Evolutionary conservation across 1,140 invertebrate species (phyloP), one percentile per base, ranked within the genome.

Genomic region (Eubasilissa regina): DNA sequence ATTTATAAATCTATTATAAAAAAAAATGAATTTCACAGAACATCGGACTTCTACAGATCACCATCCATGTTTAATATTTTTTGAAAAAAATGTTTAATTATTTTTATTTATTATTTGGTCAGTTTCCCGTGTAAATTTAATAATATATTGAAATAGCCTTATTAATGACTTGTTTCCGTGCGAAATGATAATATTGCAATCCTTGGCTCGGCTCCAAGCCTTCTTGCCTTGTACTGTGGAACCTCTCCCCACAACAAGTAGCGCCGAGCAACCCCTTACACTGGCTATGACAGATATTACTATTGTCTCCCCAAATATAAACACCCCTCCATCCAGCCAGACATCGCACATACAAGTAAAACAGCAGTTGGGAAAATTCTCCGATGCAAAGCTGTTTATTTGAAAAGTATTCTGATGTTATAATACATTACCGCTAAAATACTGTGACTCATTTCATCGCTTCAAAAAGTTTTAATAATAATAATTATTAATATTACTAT

Each of bases 221-320:
- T 35, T 53, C 60, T 56, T 58, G 76, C 77, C 44, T 51, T 73
- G 17, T 55, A 35, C 60, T 0, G 8, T 51, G 55, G 55, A n/a
- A 43, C 6, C 12, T 10, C 9, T 25, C 47, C 45, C 66, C 47
- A 77, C 62, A 77, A 77, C 76, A 77, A 56, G 76, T 70, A 45
- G 17, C 62, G 48, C 47, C 45, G 17, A 73, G 12, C 51, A 55
- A 64, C 56, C 25, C 66, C 43, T 62, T 17, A 44, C 53, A 19
- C 77, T 79, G 77, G 47, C 13, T 48, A 60, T 79, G 77, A 80
- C 78, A 80, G 78, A 80, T 80, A 80, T 80, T 80, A 58, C 78
- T 15, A 66, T 68, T 78, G 76, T 78, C 13, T 70, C 51, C 73
- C 55, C 53, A 44, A 44, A 64, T 64, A 53, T 70, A 70, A 47